Evolutionary conservation across 2,888 invertebrate species (phyloP), one percentile per base, ranked within the genome.

Genomic region (Tipula confusa): DNA sequence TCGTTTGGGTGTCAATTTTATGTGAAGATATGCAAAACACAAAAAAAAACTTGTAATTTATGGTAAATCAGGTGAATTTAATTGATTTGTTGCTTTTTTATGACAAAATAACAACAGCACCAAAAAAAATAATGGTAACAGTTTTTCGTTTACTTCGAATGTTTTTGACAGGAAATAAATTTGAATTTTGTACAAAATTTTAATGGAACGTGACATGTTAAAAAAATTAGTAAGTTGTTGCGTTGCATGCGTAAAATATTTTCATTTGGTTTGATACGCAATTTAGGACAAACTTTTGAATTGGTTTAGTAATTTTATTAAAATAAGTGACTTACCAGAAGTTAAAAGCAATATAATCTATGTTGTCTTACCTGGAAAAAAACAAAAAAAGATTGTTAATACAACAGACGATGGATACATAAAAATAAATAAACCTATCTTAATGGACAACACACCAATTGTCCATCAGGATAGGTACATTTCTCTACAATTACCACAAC

Each of bases 161-260:
- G 64, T 18, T 64, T 24, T 64, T 64, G 64, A 64, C 64, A 64
- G 64, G 64, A 64, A 64, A 24, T 64, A 64, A 64, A 64, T 64
- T 64, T 64, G 64, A 64, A 64, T 64, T 24, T 64, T 64, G 24
- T 64, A 64, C 64, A 64, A 5, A n/a, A 24, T 64, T 43, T 64
- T 64, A 64, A 64, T 64, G 64, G 64, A 64, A 64, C 64, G 64
- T 64, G 64, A 64, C 64, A 64, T 24, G 64, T 24, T 64, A 24
- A 64, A 64, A n/a, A 64, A 24, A 64, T n/a, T n/a, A 24, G 24
- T 64, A 1, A 24, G 64, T 64, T 24, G 24, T 11, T 64, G 43
- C 13, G 43, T 43, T 43, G 43, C 43, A 43, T 43, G 43, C 64
- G 64, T 64, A 64, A 43, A 43, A 43, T n/a, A 1, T 36, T 36